Base-by-base conservation (phyloP, 2,888 invertebrate species). In the Chaitophorus viminalis region DNA sequence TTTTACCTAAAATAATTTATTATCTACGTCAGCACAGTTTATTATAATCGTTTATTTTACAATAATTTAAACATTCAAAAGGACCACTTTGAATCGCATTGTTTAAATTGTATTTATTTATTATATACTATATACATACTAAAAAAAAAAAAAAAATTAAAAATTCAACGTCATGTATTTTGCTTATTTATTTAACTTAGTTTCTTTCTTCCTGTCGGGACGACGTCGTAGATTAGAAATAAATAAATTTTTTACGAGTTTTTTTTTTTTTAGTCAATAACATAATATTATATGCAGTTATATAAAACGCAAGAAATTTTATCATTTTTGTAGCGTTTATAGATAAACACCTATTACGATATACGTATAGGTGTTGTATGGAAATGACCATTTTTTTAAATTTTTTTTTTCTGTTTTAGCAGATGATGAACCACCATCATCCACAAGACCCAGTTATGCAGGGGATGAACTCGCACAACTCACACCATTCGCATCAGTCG, bases 401-500 rank as follows among this genome's bases (percentile, higher is more conserved):
- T 46, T 0, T 33, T 21, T 18, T 36, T 25, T 46, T 85, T 78
- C 78, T 33, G 14, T 87, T 79, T 29, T 25, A 74, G 74, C 78
- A 79, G 87, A 87, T 87, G 87, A 87, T 79, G 78, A 79, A 87
- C 46, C 87, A 87, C n/a, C 87, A 87, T 81, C 79, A 79, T 8
- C 65, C 78, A n/a, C 79, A 87, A 18, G 79, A 79, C 79, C 29
- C 78, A 6, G 79, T 72, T 31, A 81, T 87, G 87, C 87, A 87
- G 81, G 87, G 81, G 46, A 87, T 87, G 87, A 87, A 83, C 60
- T 33, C 78, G 46, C 83, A 79, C 88, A 88, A 84, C 78, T 85
- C 79, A 29, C 77, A 88, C 18, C 88, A 88, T 46, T 84, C 83
- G 46, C 88, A 88, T 29, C 89, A 89, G 60, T 89, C 89, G 75